Evolutionary conservation across 2,113 vertebrate species (phyloP).

Genomic region (Numenius arquata): DNA sequence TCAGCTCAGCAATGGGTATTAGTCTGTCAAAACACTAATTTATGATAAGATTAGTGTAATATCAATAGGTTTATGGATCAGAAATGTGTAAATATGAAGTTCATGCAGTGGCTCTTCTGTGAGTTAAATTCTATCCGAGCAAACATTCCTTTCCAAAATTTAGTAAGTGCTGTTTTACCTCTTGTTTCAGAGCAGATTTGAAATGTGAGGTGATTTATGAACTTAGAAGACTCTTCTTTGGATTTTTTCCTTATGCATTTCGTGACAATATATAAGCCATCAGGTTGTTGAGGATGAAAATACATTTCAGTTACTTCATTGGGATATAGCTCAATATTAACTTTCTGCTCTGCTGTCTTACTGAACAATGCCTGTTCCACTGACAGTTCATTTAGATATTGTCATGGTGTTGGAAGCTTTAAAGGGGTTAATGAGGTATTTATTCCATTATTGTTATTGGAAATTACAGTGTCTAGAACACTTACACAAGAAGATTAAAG

Average conservation of each 20-base stretch:
- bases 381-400: conserved; percentile 74
- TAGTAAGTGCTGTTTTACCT: neutral
- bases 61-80: conserved; percentile 59
- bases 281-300: conserved; percentile 20
- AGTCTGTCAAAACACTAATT: conserved; percentile 52
- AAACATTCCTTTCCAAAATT: conserved; percentile 3
- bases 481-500: conserved; percentile 76
- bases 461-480: conserved; percentile 72
- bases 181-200: neutral
- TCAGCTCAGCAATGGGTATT: conserved; percentile 24
- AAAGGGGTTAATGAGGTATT: conserved; percentile 71
- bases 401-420: conserved; percentile 65
- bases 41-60: conserved; percentile 30
- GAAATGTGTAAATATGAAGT: conserved; percentile 58
- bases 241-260: neutral
- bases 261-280: neutral
- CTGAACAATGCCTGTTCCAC: conserved; percentile 62
- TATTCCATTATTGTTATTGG: conserved; percentile 69
- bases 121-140: conserved; percentile 24
- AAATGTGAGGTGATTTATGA: neutral
- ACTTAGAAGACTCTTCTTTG: neutral
- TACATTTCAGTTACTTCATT: conserved; percentile 32
- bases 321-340: conserved; percentile 60
- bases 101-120: neutral
- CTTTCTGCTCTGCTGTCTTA: conserved; percentile 65